phyloP scores from a whole-genome alignment of 2,113 vertebrate genomes.

The Tachycineta bicolor region DNA sequence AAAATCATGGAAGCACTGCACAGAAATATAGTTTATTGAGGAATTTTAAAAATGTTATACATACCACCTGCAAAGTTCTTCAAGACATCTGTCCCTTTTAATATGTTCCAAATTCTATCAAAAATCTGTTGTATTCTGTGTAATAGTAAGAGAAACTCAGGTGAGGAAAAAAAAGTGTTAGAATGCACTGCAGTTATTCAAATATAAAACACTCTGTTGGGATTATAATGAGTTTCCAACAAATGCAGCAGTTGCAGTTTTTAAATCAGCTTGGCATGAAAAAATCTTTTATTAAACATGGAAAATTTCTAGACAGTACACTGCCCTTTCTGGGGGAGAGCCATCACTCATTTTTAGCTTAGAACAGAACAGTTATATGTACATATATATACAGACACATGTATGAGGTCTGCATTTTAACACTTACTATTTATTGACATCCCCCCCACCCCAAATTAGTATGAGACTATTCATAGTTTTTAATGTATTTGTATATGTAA shows the following conservation, averaged over 20 bases:
- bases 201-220: background rate
- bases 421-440: background rate
- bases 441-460: rapidly evolving
- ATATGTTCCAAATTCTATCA: background rate
- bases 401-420: background rate
- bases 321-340: background rate
- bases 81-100: background rate
- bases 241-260: slow-evolving; percentile 2
- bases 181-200: background rate
- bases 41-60: background rate
- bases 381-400: rapidly evolving
- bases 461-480: background rate
- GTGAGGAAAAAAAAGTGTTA: background rate
- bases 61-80: background rate
- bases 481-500: background rate
- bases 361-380: background rate
- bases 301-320: background rate
- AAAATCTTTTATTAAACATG: background rate
- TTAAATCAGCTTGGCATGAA: background rate
- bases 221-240: background rate
- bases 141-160: background rate
- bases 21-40: background rate
- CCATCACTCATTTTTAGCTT: background rate
- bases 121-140: background rate
- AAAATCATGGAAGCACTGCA: background rate